Evolutionary conservation across 30 jellyfish, hydroid and myxozoan species (phyloP).

Genomic region (Turritopsis dohrnii): DNA sequence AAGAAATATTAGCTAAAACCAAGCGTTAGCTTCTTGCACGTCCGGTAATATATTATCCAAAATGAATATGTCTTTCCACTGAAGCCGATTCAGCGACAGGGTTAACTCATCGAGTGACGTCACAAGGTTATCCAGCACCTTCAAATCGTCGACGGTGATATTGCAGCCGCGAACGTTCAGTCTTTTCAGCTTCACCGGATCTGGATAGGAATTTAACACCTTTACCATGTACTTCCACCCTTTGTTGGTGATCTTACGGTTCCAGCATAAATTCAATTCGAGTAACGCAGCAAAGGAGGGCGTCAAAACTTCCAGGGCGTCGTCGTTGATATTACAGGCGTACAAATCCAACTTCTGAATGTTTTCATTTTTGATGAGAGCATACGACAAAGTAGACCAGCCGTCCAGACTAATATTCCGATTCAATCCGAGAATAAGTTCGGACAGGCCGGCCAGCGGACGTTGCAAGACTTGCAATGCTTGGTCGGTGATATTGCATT

Average conservation of each 20-base stretch:
- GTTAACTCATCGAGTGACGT: neutral
- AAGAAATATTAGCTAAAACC: neutral
- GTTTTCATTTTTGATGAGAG: neutral
- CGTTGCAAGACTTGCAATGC: neutral
- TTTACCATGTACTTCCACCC: conserved; percentile 2
- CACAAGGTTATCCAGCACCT: neutral
- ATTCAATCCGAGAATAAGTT: neutral
- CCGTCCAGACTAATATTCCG: neutral
- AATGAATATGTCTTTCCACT: neutral
- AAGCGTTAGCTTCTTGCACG: neutral
- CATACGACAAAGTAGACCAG: neutral
- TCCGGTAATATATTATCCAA: neutral
- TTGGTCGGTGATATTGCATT: neutral
- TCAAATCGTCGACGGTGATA: neutral
- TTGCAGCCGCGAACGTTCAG: conserved; percentile 12
- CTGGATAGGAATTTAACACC: neutral
- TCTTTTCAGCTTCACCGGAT: neutral
- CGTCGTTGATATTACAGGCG: neutral
- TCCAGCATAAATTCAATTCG: neutral
- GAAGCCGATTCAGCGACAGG: neutral
- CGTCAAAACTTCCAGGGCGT: neutral
- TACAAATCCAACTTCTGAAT: neutral
- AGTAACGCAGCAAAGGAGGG: neutral
- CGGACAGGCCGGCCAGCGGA: neutral
- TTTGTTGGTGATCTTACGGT: neutral